Evolutionary conservation across 2,888 invertebrate species (phyloP), one percentile per base, ranked within the genome.

Genomic region (Pollenia griseotomentosa): DNA sequence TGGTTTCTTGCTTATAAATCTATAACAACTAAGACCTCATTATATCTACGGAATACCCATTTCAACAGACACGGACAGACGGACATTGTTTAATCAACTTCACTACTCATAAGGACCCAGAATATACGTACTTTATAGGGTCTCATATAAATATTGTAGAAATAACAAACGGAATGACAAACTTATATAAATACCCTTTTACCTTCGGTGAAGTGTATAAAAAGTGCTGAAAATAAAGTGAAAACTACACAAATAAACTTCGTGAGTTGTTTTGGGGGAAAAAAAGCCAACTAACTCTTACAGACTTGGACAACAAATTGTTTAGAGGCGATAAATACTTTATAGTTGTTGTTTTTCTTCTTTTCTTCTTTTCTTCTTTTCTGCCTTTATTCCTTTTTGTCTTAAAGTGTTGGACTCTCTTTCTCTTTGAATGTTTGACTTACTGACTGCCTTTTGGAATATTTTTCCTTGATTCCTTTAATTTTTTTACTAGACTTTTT

Each of bases 371-470:
- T 70, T 33, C 14, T 40, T 68, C 11, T 46, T 44, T 77, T 80
- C 8, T 19, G 16, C 40, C 48, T 19, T 65, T 81, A 55, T 81
- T 81, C 12, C 42, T 65, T 9, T 55, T 71, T 78, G 65, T 75
- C 70, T 73, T 84, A 8, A 84, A 85, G 68, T 75, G 61, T 55
- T 48, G 55, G n/a, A 33, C 33, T 33, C 33, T 33, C 6, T 33
- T 53, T 65, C 70, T 77, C 61, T 82, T 63, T 16, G n/a, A 85
- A 65, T 59, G 61, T 70, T 85, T 85, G 85, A 85, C 85, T 85
- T 85, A 85, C 85, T 85, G 85, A 85, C 85, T 85, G 75, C 71
- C 48, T 84, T 84, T 83, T 70, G 53, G 33, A 77, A 33, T 71
- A 61, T 57, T 66, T 33, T 71, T 9, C 66, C 23, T 8, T n/a